phyloP scores from a whole-genome alignment of 2,113 vertebrate genomes.

The Cynoglossus semilaevis region DNA sequence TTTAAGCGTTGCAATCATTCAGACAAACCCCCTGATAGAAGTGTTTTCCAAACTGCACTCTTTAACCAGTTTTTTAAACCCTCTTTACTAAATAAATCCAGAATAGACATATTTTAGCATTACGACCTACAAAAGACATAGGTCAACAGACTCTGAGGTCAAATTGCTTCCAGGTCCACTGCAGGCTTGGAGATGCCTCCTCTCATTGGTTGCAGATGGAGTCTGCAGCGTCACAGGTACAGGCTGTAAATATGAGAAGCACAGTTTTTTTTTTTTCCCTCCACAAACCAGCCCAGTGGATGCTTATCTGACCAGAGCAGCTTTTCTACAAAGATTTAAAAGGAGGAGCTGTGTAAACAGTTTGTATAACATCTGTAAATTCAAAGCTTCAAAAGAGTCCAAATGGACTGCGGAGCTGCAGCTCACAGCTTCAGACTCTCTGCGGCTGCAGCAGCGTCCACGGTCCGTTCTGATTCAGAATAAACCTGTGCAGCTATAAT shows the following conservation, averaged over 20 bases:
- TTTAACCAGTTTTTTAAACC: no score
- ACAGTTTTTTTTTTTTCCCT: not conserved
- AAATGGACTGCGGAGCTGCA: slow-evolving; percentile 37
- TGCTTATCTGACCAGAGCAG: slow-evolving; percentile 40
- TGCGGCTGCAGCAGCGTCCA: slow-evolving; percentile 21
- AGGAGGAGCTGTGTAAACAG: slow-evolving; percentile 46
- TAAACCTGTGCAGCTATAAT: slow-evolving; percentile 47
- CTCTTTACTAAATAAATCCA: not conserved
- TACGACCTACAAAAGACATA: not conserved
- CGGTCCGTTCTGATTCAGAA: slow-evolving; percentile 43
- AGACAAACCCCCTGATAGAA: no score
- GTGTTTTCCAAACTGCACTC: no score
- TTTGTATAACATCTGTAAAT: slow-evolving; percentile 62
- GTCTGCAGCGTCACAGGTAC: not conserved
- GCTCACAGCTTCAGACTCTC: slow-evolving; percentile 35
- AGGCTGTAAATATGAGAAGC: slow-evolving; percentile 5
- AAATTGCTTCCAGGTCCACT: slow-evolving; percentile 12
- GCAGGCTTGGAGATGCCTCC: slow-evolving; percentile 9
- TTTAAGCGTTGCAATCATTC: no score
- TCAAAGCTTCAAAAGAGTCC: slow-evolving; percentile 44
- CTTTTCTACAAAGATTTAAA: slow-evolving; percentile 40
- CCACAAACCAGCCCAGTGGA: slow-evolving; percentile 17
- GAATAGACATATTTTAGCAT: not conserved
- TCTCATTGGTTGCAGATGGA: slow-evolving; percentile 46
- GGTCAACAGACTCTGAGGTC: not conserved